phyloP scores from a whole-genome alignment of 2,797 vertebrate species.

The Psittacula derbiana region DNA sequence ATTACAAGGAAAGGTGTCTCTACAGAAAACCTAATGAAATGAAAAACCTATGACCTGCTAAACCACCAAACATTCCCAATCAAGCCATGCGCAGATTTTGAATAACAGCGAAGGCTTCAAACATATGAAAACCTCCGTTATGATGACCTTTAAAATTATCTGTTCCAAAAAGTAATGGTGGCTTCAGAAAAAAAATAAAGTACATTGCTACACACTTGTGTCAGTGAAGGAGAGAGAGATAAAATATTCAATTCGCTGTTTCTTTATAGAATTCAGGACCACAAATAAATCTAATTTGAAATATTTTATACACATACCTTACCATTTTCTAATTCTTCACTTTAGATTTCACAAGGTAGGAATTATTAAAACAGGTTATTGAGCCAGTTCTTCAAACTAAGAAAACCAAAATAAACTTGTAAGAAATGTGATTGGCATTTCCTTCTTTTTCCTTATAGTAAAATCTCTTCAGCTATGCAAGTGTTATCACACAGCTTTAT shows the following conservation, averaged over 20 bases:
- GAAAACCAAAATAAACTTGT: not conserved
- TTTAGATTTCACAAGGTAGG: not conserved
- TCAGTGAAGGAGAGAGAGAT: not conserved
- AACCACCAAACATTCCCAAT: not conserved
- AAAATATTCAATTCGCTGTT: not conserved
- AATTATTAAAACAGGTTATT: not conserved
- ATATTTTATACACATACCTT: not conserved
- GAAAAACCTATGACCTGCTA: not conserved
- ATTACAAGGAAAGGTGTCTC: not conserved
- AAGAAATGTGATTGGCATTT: not conserved
- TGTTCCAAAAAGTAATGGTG: not conserved
- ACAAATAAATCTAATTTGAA: not conserved
- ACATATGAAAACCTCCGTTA: not conserved
- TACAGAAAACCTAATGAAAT: not conserved
- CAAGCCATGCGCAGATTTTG: not conserved
- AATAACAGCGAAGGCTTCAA: not conserved
- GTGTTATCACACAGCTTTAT: not conserved
- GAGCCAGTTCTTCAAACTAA: not conserved
- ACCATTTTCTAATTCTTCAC: not conserved
- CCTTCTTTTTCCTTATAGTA: not conserved
- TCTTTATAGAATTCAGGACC: not conserved
- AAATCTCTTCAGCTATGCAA: not conserved
- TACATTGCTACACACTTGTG: not conserved
- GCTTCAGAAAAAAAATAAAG: not conserved
- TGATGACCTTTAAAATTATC: not conserved